Evolutionary conservation across 2,888 invertebrate species (phyloP), one percentile per base, ranked within the genome.

Genomic region (Gastrophysa polygoni): DNA sequence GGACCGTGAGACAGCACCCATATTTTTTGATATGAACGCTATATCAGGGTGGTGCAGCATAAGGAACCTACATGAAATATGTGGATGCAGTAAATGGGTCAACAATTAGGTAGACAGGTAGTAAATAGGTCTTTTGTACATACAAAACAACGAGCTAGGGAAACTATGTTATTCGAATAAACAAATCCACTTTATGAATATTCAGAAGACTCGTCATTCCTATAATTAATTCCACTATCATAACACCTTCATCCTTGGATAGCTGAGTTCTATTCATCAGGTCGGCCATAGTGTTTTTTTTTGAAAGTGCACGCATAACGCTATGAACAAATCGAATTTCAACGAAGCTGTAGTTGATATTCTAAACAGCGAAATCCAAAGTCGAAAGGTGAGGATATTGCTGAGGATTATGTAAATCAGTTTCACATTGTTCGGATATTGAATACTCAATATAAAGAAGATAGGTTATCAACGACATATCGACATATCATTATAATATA

Each of bases 231-330:
- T 14, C 14, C 38, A 54, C 10, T 29, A 43, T 43, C 28, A 54
- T 54, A 16, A 54, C 24, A 43, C 24, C 43, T 21, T 54, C 43
- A 54, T 54, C 43, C 54, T 54, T 43, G 54, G 43, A 29, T 43
- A n/a, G 43, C 28, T 21, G 34, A 20, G 21, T 21, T 52, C 52
- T 20, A 54, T 54, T 54, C 18, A 54, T 43, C 21, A 54, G 54
- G 54, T 20, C 43, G 54, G 11, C 24, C 34, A 38, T 21, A 20
- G n/a, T 52, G 10, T 29, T 32, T 34, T 52, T 52, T 38, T 52
- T 16, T 10, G 44, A 44, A 44, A 17, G 4, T 44, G 18, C 10
- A 44, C 38, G 17, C n/a, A n/a, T n/a, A n/a, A n/a, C n/a, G n/a
- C n/a, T 21, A 46, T 16, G 44, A 54, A 43, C 43, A 54, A 54